Conservation (phyloP, 2,113 vertebrate species). For the Periophthalmodon schlosseri region DNA sequence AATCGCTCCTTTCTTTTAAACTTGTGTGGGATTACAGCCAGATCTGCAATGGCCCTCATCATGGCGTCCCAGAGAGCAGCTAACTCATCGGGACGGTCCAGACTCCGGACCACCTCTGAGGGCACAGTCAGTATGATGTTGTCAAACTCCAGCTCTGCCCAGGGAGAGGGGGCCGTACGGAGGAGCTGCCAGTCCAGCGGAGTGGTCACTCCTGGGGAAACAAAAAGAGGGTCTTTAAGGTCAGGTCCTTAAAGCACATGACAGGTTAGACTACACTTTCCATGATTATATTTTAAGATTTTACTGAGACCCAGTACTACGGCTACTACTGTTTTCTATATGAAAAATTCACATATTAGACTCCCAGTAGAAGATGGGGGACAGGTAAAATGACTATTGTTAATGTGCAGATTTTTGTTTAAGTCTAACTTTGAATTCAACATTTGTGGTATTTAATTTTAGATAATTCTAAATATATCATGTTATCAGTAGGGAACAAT, state of each 20-base stretch:
- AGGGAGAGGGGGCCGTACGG: constrained; percentile 70
- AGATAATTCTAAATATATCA: neutral
- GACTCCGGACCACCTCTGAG: constrained; percentile 53
- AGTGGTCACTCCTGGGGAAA: constrained; percentile 64
- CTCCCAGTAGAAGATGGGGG: no score
- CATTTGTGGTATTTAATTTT: neutral
- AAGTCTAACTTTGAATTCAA: no score
- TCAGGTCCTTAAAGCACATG: no score
- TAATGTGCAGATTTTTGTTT: no score
- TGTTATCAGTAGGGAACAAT: no score
- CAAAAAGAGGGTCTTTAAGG: no score
- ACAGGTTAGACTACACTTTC: neutral
- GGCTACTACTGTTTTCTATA: no score
- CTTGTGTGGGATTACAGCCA: constrained; percentile 75
- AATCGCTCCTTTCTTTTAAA: constrained; percentile 83
- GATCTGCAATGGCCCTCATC: constrained; percentile 76
- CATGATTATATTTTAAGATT: neutral
- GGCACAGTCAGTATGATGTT: constrained; percentile 82
- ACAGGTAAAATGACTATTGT: no score
- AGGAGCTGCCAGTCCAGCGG: constrained; percentile 68
- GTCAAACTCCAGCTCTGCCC: constrained; percentile 83
- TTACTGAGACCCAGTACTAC: no score
- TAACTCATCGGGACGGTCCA: constrained; percentile 76
- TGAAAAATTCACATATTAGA: no score
- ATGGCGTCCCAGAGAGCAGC: constrained; percentile 76